Conservation (phyloP, 2,888 invertebrate species). For the Euclidia mi region DNA sequence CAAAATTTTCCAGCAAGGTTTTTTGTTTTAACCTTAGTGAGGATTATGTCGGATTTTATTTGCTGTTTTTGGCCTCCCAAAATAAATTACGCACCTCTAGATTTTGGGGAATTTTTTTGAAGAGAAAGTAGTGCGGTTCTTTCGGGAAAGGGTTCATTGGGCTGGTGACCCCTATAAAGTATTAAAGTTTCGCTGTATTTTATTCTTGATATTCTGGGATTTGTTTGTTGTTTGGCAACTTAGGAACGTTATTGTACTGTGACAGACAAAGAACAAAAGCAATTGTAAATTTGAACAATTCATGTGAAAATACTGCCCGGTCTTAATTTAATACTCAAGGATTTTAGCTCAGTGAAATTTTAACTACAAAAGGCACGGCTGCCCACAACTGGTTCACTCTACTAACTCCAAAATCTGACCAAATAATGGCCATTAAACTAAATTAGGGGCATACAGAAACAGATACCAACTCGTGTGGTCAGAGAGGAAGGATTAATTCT, state of each 20-base stretch:
- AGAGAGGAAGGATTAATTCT: slow-evolving; percentile 53
- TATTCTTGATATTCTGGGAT: slow-evolving; percentile 3
- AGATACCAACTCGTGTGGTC: slow-evolving; percentile 53
- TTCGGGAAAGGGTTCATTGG: slow-evolving; percentile 23
- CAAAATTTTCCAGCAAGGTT: slow-evolving; percentile 40
- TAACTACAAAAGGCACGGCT: not conserved
- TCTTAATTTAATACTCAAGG: not conserved
- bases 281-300: no score
- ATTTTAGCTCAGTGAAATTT: not conserved
- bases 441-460: slow-evolving; percentile 30
- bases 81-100: slow-evolving; percentile 44
- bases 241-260: not conserved
- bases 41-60: slow-evolving; percentile 56
- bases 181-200: slow-evolving; percentile 8
- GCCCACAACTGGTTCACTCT: not conserved
- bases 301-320: no score
- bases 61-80: slow-evolving; percentile 46
- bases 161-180: slow-evolving; percentile 12
- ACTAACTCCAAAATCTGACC: slow-evolving; percentile 23
- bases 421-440: slow-evolving; percentile 37
- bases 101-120: slow-evolving; percentile 23
- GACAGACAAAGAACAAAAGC: no score
- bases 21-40: slow-evolving; percentile 51
- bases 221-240: slow-evolving; percentile 7
- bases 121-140: slow-evolving; percentile 32